These are phyloP conservation scores for Melipona beecheii DNA, from an alignment of 2,888 invertebrate species.

Conservation along the genomic window DNA sequence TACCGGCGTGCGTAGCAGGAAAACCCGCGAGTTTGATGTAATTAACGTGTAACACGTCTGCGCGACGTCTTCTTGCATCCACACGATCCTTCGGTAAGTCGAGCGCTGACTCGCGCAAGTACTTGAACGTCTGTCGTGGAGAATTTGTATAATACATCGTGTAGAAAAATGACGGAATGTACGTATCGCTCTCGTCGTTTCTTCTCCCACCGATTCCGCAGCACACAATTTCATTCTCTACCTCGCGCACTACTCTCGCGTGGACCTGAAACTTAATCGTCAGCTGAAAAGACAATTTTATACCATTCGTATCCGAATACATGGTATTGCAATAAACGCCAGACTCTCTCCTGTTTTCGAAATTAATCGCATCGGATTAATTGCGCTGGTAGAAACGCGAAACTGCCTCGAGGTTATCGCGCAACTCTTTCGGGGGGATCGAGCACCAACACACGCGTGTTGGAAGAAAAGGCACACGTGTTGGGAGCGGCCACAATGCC, in stretches of 20 bases:
- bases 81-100: not conserved
- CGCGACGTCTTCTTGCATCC: not conserved
- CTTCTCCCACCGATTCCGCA: no score
- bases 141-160: no score
- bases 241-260: no score
- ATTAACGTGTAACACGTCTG: conserved; percentile 31
- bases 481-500: conserved; percentile 1
- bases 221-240: no score
- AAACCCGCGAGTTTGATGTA: conserved; percentile 15
- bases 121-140: not conserved
- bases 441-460: not conserved
- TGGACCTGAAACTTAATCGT: no score
- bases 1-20: conserved; percentile 26
- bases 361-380: not conserved
- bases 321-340: no score
- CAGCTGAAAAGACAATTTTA: no score
- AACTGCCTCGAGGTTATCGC: not conserved
- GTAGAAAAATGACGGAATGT: no score
- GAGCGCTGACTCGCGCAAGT: not conserved
- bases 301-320: no score
- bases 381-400: not conserved
- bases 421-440: not conserved
- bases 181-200: no score
- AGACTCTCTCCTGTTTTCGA: not conserved
- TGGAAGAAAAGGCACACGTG: not conserved